Evolutionary conservation across 2,113 vertebrate species (phyloP).

Genomic region (Protobothrops flavoviridis): DNA sequence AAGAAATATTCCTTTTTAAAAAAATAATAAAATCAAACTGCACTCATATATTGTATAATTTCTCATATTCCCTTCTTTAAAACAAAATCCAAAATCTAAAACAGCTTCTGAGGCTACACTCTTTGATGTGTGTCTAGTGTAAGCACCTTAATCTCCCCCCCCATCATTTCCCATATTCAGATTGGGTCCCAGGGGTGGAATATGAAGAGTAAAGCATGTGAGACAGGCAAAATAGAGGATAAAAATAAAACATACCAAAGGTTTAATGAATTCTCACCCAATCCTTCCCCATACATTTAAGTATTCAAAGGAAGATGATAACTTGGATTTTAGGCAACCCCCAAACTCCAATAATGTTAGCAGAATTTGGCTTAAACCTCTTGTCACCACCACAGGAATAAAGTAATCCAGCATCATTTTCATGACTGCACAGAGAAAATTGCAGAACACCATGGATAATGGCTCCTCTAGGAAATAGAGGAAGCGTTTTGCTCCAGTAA

Average conservation of each 20-base stretch:
- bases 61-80: background rate
- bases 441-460: background rate
- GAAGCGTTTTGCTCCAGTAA: constrained; percentile 21
- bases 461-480: background rate
- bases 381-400: background rate
- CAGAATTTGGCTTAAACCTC: constrained; percentile 5
- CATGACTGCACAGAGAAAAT: background rate
- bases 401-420: background rate
- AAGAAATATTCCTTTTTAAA: background rate
- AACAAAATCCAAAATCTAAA: background rate
- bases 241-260: background rate
- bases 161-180: background rate
- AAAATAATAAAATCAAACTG: background rate
- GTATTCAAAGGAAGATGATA: background rate
- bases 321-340: background rate
- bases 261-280: background rate
- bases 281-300: background rate
- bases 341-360: background rate
- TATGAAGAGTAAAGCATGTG: background rate
- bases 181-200: background rate
- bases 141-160: background rate
- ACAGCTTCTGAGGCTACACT: background rate
- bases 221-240: background rate
- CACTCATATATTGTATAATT: background rate
- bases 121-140: background rate